Base-by-base conservation (phyloP, 2,113 vertebrate species). In the Limanda limanda region DNA sequence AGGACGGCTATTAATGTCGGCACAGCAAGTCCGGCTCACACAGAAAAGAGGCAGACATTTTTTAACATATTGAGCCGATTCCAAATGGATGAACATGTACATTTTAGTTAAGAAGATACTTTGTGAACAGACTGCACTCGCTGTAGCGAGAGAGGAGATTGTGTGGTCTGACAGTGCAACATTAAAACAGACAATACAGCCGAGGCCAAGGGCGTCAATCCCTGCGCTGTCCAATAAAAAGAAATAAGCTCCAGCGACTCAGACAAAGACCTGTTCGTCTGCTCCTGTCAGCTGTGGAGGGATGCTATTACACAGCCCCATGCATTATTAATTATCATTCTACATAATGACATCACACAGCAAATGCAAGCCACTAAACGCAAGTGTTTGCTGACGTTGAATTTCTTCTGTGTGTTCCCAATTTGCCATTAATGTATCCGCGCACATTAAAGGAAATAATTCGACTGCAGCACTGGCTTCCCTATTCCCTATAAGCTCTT, bases 1-100 rank as follows among this genome's bases (percentile, higher is more conserved):
- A 91, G 86, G 75, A 90, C 83, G 74, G 81, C 85, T 89, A 90
- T 91, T 89, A 89, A 90, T 77, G 83, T 79, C 76, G 71, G 78
- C 75, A 48, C 58, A 69, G 81, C 81, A 72, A 72, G 73, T 70
- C 65, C 48, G 21, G 68, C 82, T 78, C 24, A 51, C 67, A 76
- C 47, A 63, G n/a, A 20, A 74, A 55, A 67, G 40, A 74, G 68
- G 52, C 71, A 73, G 55, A 69, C 55, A 35, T 68, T 48, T 48
- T 70, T 89, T 72, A 74, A 78, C 81, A 85, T 79, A 76, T 70
- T 79, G 61, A 70, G 57, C 80, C 60, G 67, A 74, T 82, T 89
- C 55, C 24, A 57, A 88, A 85, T 71, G 79, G 76, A 85, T 83
- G 72, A 79, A 77, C 73, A 84, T 84, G 81, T 82, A 81, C 79